These are phyloP conservation scores for Bombyx huttoni DNA, from an alignment of 2,888 invertebrate species.

Conservation along the genomic window DNA sequence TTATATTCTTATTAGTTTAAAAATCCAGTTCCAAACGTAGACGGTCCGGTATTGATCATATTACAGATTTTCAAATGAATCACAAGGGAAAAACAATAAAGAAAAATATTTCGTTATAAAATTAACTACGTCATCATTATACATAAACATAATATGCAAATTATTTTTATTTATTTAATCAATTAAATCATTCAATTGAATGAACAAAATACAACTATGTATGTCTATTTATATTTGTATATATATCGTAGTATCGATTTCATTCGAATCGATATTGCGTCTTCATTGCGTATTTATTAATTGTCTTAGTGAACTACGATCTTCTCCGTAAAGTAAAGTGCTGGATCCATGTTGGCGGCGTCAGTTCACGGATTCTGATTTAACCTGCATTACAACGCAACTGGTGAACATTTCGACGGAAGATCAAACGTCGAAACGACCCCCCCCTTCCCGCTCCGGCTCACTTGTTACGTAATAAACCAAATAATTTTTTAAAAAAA, in stretches of 20 bases:
- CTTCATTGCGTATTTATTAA: not conserved
- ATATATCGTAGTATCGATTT: too few species aligned
- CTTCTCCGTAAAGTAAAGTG: conserved; percentile 1
- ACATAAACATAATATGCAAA: not conserved
- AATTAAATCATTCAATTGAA: not conserved
- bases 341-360: conserved; percentile 6
- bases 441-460: conserved; percentile 59
- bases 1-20: too few species aligned
- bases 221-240: too few species aligned
- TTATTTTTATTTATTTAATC: not conserved
- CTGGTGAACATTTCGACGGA: conserved; percentile 61
- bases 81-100: not conserved
- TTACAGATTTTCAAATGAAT: too few species aligned
- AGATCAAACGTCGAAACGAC: conserved; percentile 47
- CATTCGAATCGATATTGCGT: too few species aligned
- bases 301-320: conserved; percentile 2
- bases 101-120: not conserved
- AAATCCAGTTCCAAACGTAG: too few species aligned
- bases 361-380: conserved; percentile 61
- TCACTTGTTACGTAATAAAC: conserved; percentile 18
- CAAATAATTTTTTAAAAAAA: not conserved
- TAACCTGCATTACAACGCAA: conserved; percentile 68
- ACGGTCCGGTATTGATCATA: too few species aligned
- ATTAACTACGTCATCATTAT: not conserved
- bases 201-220: too few species aligned